These are phyloP conservation scores for Toxotes lorentzi DNA, from an alignment of 2,797 vertebrate species.

Conservation along the genomic window DNA sequence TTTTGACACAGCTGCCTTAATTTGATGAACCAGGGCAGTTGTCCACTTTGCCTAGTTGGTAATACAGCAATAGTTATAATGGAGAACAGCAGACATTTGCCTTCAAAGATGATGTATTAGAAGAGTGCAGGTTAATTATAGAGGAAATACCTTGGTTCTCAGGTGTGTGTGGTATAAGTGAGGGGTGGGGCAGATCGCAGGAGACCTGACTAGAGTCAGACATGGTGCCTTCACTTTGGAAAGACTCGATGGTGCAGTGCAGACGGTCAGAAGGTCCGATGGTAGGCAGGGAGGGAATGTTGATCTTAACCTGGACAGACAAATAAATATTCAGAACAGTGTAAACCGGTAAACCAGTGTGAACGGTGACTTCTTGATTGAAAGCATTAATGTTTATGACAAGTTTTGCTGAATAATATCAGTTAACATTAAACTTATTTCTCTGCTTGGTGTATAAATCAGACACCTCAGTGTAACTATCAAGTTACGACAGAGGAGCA, in stretches of 20 bases:
- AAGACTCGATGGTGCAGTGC: slow-evolving; percentile 71
- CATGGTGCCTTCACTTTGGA: slow-evolving; percentile 71
- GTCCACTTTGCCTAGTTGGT: not conserved
- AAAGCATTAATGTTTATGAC: not conserved
- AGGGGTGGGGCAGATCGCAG: slow-evolving; percentile 79
- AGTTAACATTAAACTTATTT: not conserved
- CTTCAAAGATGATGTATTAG: not conserved
- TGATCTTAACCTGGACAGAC: slow-evolving; percentile 81
- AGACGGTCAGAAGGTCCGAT: slow-evolving; percentile 78
- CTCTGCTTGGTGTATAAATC: not conserved
- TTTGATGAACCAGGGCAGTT: not conserved
- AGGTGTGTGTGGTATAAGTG: slow-evolving; percentile 86
- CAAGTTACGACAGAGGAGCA: slow-evolving; percentile 5
- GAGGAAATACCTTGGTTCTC: slow-evolving; percentile 86
- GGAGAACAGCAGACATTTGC: slow-evolving; percentile 2
- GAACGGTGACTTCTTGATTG: not conserved
- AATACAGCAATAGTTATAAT: not conserved
- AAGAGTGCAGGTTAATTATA: slow-evolving; percentile 8
- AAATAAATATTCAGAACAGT: not conserved
- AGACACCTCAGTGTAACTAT: not conserved
- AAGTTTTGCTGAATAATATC: slow-evolving; percentile 4
- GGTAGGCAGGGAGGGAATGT: slow-evolving; percentile 79
- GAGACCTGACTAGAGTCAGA: slow-evolving; percentile 78
- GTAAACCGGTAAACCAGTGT: too few relatives aligned
- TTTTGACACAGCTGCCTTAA: too few relatives aligned